Conservation (phyloP, 1,140 invertebrate species). For the Calliphora vicina region DNA sequence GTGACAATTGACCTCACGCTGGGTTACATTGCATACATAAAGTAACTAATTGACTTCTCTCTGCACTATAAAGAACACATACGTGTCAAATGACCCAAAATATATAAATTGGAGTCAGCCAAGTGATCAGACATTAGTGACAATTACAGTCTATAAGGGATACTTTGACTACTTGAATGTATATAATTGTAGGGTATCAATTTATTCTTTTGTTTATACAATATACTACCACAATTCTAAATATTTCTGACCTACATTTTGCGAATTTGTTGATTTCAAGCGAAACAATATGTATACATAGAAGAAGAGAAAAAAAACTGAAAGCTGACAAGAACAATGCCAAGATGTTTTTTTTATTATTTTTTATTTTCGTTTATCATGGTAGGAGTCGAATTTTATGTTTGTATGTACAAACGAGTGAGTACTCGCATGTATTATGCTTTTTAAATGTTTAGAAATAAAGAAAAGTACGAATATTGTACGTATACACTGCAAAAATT, state of each 20-base stretch:
- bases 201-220: not conserved
- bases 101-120: no score
- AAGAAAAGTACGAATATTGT: not conserved
- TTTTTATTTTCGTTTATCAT: no score
- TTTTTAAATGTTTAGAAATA: not conserved
- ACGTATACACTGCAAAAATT: not conserved
- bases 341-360: not conserved
- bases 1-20: no score
- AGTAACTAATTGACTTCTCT: no score
- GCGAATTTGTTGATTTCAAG: not conserved
- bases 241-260: conserved; percentile 5
- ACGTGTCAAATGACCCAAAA: no score
- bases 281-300: not conserved
- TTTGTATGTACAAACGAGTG: not conserved
- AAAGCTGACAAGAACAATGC: not conserved
- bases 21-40: no score
- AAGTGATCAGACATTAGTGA: no score
- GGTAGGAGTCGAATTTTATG: conserved; percentile 3
- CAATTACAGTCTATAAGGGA: no score
- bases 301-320: not conserved
- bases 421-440: not conserved
- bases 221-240: not conserved
- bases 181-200: no score
- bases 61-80: no score
- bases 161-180: no score